phyloP scores from a whole-genome alignment of 1,140 invertebrate species.

The Procambarus virginalis region DNA sequence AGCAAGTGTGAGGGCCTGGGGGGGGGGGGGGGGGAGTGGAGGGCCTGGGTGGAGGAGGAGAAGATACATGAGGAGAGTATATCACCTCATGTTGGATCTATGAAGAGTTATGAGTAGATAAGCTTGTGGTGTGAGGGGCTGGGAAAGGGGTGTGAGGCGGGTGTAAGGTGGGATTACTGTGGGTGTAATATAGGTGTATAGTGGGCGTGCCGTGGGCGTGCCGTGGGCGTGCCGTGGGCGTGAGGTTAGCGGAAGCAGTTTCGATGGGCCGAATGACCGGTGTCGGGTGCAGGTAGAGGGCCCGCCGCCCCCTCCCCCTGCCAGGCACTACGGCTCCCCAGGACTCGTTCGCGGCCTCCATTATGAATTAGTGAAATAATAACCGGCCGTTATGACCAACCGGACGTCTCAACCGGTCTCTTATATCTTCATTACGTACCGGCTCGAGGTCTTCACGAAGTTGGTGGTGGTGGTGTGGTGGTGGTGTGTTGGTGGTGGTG shows the following conservation, averaged over 20 bases:
- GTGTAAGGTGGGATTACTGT: neutral
- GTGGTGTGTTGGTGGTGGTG: too few species aligned
- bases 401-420: slow-evolving; percentile 9
- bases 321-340: slow-evolving; percentile 8
- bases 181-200: neutral
- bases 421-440: slow-evolving; percentile 52
- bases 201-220: neutral
- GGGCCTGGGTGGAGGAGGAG: too few species aligned
- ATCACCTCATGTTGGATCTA: too few species aligned
- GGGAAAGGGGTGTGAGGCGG: neutral
- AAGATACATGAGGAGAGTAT: too few species aligned
- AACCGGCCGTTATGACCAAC: slow-evolving; percentile 53
- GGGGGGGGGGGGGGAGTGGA: too few species aligned
- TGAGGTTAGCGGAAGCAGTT: neutral
- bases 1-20: too few species aligned
- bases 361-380: slow-evolving; percentile 66
- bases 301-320: neutral
- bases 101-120: neutral
- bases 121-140: neutral
- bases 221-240: neutral
- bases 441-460: neutral
- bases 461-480: too few species aligned
- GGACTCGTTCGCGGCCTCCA: slow-evolving; percentile 46
- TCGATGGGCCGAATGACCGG: neutral
- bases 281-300: neutral